A percentile compares a stretch with the other conserved stretches of the same genome.
phyloP scores from a whole-genome alignment of 2,888 invertebrate genomes.

The Nesidiocoris tenuis region DNA sequence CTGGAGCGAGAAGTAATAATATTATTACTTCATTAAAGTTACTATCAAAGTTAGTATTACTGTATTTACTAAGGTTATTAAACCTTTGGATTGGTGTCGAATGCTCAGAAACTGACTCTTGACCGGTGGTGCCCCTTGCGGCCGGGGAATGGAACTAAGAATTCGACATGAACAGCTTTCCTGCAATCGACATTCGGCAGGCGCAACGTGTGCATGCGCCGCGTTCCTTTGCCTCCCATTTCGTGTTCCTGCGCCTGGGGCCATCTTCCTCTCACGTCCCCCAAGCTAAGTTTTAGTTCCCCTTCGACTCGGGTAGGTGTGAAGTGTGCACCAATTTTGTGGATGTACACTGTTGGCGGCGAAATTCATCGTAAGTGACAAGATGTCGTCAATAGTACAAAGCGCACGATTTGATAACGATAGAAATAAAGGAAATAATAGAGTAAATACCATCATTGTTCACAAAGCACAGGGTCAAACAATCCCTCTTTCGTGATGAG shows the following conservation, averaged over 20 bases:
- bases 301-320: neutral
- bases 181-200: neutral
- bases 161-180: neutral
- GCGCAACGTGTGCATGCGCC: neutral
- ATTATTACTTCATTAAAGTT: too few species aligned
- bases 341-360: neutral
- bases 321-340: neutral
- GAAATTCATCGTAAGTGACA: neutral
- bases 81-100: too few species aligned
- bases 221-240: neutral
- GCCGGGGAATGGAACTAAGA: neutral
- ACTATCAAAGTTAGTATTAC: too few species aligned
- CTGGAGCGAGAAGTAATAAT: too few species aligned
- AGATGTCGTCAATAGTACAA: neutral
- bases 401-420: too few species aligned
- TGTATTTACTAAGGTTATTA: too few species aligned
- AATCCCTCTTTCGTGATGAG: too few species aligned
- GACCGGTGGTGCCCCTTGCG: neutral
- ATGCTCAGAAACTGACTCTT: too few species aligned
- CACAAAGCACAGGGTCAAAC: too few species aligned
- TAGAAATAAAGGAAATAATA: too few species aligned
- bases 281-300: neutral
- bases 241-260: neutral
- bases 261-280: neutral
- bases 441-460: too few species aligned